Evolutionary conservation across 1,140 invertebrate genomes (phyloP).

Genomic region (Drosophila bocki): DNA sequence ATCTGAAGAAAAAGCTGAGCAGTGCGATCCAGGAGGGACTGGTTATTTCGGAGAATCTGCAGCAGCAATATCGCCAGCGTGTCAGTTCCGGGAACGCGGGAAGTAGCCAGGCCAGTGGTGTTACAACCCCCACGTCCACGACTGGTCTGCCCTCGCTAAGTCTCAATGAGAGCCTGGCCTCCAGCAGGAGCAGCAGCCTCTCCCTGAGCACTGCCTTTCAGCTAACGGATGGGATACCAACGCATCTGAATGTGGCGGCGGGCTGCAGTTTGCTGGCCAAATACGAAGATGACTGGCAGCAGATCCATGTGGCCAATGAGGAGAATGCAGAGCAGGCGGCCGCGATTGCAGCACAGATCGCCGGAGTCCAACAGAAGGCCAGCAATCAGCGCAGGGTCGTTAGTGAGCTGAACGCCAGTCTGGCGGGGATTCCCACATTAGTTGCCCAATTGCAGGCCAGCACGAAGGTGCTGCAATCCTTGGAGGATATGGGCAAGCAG

Average conservation of each 20-base stretch:
- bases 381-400: constrained; percentile 86
- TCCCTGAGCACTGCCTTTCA: constrained; percentile 43
- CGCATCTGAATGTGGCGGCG: constrained; percentile 68
- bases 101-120: constrained; percentile 27
- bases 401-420: constrained; percentile 86
- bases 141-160: constrained; percentile 6
- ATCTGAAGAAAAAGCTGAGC: constrained; percentile 74
- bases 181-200: constrained; percentile 49
- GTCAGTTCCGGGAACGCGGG: constrained; percentile 51
- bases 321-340: constrained; percentile 88
- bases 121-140: constrained; percentile 18
- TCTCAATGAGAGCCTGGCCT: constrained; percentile 57
- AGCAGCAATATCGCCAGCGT: constrained; percentile 78
- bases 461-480: constrained; percentile 86
- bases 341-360: constrained; percentile 87
- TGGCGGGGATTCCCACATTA: constrained; percentile 87
- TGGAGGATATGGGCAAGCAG: constrained; percentile 88
- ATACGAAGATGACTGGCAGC: constrained; percentile 86
- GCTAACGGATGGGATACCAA: constrained; percentile 58
- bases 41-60: constrained; percentile 76
- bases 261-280: constrained; percentile 76
- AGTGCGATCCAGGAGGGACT: constrained; percentile 76
- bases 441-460: constrained; percentile 86
- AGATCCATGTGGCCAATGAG: constrained; percentile 88
- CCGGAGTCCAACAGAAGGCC: constrained; percentile 86